These are phyloP conservation scores for Corapipo altera DNA, from an alignment of 2,113 vertebrate species.

Conservation along the genomic window DNA sequence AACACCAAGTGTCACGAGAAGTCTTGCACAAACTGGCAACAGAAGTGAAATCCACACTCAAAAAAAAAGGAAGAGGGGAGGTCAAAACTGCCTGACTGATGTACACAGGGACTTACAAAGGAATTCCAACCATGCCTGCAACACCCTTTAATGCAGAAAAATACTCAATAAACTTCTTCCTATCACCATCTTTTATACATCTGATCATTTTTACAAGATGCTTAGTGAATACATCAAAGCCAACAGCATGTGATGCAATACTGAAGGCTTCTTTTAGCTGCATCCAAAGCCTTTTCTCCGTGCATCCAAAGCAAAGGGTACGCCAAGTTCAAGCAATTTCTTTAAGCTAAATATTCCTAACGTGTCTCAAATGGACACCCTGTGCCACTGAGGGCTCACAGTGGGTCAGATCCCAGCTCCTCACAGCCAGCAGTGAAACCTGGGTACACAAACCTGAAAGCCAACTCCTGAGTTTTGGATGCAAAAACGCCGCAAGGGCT, in stretches of 20 bases:
- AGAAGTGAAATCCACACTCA: neutral
- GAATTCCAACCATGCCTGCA: constrained; percentile 38
- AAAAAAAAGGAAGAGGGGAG: neutral
- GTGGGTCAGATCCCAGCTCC: neutral
- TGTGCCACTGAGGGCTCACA: neutral
- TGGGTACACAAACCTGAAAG: neutral
- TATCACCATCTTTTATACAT: neutral
- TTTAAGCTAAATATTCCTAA: neutral
- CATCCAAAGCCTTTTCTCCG: neutral
- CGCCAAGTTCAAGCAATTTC: neutral
- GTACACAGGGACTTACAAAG: neutral
- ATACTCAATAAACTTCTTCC: neutral
- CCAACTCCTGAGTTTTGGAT: neutral
- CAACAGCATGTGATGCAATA: neutral
- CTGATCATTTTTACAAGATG: neutral
- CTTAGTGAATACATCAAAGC: neutral
- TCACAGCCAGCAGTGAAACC: neutral
- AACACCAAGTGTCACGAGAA: neutral
- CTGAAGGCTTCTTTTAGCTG: neutral
- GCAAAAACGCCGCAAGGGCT: neutral
- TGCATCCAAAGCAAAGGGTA: neutral
- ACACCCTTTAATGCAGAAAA: neutral
- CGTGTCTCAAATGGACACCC: neutral
- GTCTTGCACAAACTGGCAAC: neutral
- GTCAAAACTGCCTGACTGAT: neutral